Percentiles rank a stretch among this genome's conserved stretches.
Evolutionary conservation across 2,888 invertebrate species (phyloP).

Genomic region (Rhamnusium bicolor): DNA sequence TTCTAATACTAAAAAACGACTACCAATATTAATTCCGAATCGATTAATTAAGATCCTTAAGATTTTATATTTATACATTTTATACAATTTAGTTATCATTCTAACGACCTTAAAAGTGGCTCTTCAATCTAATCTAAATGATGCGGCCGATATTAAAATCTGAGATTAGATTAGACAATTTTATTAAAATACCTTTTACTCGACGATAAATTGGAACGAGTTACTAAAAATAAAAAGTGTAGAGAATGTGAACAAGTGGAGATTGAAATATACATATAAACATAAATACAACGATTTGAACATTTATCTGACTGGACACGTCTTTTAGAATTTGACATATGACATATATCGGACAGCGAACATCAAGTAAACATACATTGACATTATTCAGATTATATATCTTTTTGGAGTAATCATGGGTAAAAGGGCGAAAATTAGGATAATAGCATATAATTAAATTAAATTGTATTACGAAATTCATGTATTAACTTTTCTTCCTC

Average conservation of each 20-base stretch:
- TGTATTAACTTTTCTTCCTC: too few species aligned
- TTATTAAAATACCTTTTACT: neutral
- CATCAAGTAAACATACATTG: constrained; percentile 7
- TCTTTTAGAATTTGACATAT: neutral
- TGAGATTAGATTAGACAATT: neutral
- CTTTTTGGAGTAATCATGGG: neutral
- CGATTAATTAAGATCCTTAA: neutral
- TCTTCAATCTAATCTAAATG: neutral
- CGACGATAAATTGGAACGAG: constrained; percentile 5
- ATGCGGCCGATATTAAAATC: neutral
- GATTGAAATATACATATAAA: neutral
- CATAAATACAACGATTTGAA: constrained; percentile 1
- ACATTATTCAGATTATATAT: neutral
- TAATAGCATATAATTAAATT: too few species aligned
- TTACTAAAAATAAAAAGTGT: neutral
- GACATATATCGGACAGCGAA: neutral
- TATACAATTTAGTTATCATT: neutral
- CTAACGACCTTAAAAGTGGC: neutral
- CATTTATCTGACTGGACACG: neutral
- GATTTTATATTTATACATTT: neutral
- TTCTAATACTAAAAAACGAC: neutral
- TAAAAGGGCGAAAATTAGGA: neutral
- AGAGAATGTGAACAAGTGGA: neutral
- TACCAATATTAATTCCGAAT: neutral
- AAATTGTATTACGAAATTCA: too few species aligned